Base-by-base conservation (phyloP, 2,888 invertebrate genomes). In the Brenthis ino region DNA sequence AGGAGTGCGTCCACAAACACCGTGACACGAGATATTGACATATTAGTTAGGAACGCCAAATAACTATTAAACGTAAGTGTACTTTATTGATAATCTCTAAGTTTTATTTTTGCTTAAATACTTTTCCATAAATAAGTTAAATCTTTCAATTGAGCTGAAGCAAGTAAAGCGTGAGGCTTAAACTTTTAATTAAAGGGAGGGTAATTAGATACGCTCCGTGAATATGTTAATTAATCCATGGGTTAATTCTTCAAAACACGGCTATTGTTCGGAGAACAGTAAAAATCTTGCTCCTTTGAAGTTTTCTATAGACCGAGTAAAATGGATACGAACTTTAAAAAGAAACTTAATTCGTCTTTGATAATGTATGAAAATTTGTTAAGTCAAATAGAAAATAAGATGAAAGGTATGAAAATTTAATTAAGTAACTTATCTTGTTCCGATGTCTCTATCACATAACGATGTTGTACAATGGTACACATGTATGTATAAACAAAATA, bases 221-320 rank as follows among this genome's bases (percentile, higher is more conserved):
- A 85, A 83, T 87, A 87, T 85, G 91, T 88, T 91, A 92, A 92
- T 92, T 91, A 91, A 91, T 88, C 85, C 85, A 85, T 80, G 85
- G 82, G 83, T 87, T 88, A 88, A 89, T 89, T 90, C 86, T 82
- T 89, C 84, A 89, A 89, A 91, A 88, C 85, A 85, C 77, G 79
- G 76, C 90, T 82, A 91, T 92, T 91, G 91, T 92, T 91, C 83
- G 75, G 72, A 60, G 77, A 74, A 81, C 82, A 83, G 81, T 89
- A 88, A 91, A 91, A 88, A 84, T 84, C 79, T 65, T 66, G 71
- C 64, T 72, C 66, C 58, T 68, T 71, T 60, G 58, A 66, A 70
- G 57, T 69, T 72, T 57, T 14, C 20, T 11, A 4, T 60, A 24
- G 58, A 60, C 58, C 58, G n/a, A 69, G 60, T 64, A 53, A 57